Base-by-base conservation (phyloP, 2,888 invertebrate species). In the Congeria kusceri region DNA sequence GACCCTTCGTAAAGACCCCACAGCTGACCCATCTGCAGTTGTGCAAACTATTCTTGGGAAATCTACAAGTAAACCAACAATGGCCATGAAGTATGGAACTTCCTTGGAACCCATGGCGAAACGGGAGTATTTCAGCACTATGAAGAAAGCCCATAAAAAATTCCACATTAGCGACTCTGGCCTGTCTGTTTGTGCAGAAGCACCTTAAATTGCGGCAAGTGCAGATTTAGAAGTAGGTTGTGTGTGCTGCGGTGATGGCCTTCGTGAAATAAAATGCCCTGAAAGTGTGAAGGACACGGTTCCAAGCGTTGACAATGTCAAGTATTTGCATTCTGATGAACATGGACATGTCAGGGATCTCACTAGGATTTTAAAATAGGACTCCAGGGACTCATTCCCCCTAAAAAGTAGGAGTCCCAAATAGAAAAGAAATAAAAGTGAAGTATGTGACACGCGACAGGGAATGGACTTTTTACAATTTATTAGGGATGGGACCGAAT, bases 51-150 rank as follows among this genome's bases (percentile, higher is more conserved):
- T 80, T 1, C 20, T 79, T 25, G 79, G 79, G 0, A 3, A 67
- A 39, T 46, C 20, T n/a, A 11, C 20, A 15, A 13, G 3, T 15
- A 23, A 25, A 5, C 63, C 27, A 29, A 80, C 67, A 18, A 58
- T 56, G 32, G 80, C 77, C 28, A 80, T 80, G 80, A 80, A 80
- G 44, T 73, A 80, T 70, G 77, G 80, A 13, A 44, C 77, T 18
- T 77, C 69, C 1, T 11, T 77, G 28, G 77, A 77, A 53, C 66
- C 69, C 18, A n/a, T 29, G 27, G 76, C 76, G 1, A 80, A 77
- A 32, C 58, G 56, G 20, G 20, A 13, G 0, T 80, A 80, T 28
- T 32, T 18, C 11, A 44, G 58, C 18, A n/a, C n/a, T n/a, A 66
- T 66, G 69, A 57, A 44, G 32, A 65, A 58, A 18, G 47, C n/a